A percentile compares a stretch with the other conserved stretches of the same genome.
phyloP scores from a whole-genome alignment of 2,797 vertebrate genomes.

The Sitta carolinensis region DNA sequence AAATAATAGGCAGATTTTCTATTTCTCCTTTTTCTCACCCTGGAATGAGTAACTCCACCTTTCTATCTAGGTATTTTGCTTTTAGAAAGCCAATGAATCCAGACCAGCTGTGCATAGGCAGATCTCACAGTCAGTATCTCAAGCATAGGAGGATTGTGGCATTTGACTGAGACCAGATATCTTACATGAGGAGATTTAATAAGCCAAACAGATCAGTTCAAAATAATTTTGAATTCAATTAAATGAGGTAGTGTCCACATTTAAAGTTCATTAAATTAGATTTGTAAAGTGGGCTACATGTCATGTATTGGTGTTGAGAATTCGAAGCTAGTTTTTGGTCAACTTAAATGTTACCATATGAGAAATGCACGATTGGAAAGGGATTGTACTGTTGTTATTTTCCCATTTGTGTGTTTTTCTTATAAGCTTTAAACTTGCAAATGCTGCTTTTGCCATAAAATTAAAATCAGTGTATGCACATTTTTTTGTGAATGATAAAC shows the following conservation, averaged over 20 bases:
- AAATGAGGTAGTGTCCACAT: background rate
- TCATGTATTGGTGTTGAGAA: background rate
- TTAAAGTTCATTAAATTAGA: background rate
- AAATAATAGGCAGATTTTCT: background rate
- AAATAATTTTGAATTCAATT: background rate
- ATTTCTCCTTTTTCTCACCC: background rate
- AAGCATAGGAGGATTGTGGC: fast-evolving
- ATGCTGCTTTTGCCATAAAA: background rate
- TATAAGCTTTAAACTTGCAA: background rate
- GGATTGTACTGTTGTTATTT: background rate
- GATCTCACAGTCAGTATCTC: background rate
- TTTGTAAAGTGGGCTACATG: background rate
- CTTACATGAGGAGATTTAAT: background rate
- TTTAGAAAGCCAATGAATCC: background rate
- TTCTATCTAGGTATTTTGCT: background rate
- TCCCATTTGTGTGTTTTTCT: background rate
- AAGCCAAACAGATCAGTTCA: background rate
- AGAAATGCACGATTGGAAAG: background rate
- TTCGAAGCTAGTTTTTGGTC: background rate
- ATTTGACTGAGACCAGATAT: background rate
- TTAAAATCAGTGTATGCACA: background rate
- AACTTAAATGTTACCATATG: background rate
- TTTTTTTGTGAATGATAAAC: background rate
- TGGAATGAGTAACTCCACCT: background rate
- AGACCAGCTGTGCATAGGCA: background rate